phyloP scores from a whole-genome alignment of 2,797 vertebrate genomes.

The Triplophysa bombifrons region DNA sequence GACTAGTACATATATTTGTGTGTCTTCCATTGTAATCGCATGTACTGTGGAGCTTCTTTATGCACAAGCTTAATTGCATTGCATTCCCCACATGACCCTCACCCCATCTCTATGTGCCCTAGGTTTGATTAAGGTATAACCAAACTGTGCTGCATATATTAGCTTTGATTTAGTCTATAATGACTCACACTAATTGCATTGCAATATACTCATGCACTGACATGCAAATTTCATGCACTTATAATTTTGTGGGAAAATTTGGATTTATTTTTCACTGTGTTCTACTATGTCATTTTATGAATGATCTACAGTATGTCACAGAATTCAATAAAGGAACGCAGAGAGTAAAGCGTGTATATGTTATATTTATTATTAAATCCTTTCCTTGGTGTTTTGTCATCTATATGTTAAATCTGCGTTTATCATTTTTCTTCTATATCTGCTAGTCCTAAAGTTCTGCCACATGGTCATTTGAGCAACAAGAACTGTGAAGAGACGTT shows the following conservation, averaged over 20 bases:
- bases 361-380: background rate
- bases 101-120: slow-evolving; percentile 12
- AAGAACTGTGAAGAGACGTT: too few relatives aligned
- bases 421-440: too few relatives aligned
- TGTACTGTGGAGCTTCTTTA: slow-evolving; percentile 8
- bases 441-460: too few relatives aligned
- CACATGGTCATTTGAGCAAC: too few relatives aligned
- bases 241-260: background rate
- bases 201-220: slow-evolving; percentile 3
- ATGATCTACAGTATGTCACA: slow-evolving; percentile 61
- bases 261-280: slow-evolving; percentile 36
- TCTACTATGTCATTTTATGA: slow-evolving; percentile 61
- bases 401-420: too few relatives aligned
- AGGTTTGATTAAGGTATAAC: slow-evolving; percentile 2
- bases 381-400: too few relatives aligned
- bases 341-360: slow-evolving; percentile 52
- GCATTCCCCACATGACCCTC: slow-evolving; percentile 35
- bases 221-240: slow-evolving; percentile 17
- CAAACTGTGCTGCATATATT: slow-evolving; percentile 15
- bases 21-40: slow-evolving; percentile 27
- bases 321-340: slow-evolving; percentile 64
- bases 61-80: background rate
- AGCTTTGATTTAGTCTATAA: slow-evolving; percentile 23
- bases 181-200: background rate
- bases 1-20: background rate